Evolutionary conservation across 2,888 invertebrate species (phyloP).

Genomic region (Xestobium rufovillosum): DNA sequence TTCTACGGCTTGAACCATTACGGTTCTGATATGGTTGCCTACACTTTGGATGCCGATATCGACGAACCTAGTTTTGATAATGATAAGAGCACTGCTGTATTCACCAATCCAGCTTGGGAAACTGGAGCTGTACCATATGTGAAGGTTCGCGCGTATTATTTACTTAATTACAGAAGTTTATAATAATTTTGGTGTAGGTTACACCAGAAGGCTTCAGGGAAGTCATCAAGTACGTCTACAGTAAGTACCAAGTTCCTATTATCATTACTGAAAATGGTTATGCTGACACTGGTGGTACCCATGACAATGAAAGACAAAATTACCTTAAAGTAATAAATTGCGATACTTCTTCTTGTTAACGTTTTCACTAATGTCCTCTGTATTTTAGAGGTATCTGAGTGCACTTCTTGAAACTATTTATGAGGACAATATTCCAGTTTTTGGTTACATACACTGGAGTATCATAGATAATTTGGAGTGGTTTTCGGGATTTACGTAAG

Average conservation of each 20-base stretch:
- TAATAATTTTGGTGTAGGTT: conserved; percentile 20
- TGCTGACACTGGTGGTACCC: conserved; percentile 17
- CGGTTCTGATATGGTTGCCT: conserved; percentile 40
- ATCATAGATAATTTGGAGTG: no score
- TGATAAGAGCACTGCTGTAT: conserved; percentile 2
- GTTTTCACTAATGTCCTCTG: no score
- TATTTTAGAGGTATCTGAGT: no score
- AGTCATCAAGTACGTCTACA: conserved; percentile 22
- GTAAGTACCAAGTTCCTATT: conserved; percentile 21
- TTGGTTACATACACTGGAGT: no score
- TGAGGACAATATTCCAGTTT: no score
- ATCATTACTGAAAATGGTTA: conserved; percentile 26
- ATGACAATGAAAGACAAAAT: conserved; percentile 22
- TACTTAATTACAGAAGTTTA: no score
- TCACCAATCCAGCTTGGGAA: not conserved
- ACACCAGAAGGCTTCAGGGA: conserved; percentile 24
- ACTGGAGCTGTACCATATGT: not conserved
- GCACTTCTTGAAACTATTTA: no score
- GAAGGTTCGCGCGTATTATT: no score
- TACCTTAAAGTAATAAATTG: conserved; percentile 13
- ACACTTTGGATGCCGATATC: conserved; percentile 7
- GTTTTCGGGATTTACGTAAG: no score
- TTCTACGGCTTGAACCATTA: conserved; percentile 72
- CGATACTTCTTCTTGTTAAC: no score
- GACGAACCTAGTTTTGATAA: not conserved